Base-by-base conservation (phyloP, 1,140 invertebrate genomes). In the Leptinotarsa undecemlineata region DNA sequence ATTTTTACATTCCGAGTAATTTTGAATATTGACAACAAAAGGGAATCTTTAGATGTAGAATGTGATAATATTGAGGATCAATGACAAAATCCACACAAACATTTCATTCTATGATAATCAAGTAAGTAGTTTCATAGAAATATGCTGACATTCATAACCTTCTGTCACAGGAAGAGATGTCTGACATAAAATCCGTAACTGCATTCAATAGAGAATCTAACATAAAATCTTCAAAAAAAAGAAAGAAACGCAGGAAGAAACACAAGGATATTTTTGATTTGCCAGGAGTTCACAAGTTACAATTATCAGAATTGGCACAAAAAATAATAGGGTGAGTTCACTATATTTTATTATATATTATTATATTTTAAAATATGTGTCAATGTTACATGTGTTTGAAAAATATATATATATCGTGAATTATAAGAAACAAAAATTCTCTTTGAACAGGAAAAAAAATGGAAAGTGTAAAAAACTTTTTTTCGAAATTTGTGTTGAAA, bases 281-380 rank as follows among this genome's bases (percentile, higher is more conserved):
- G 13, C 79, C 79, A 5, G 83, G 82, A 4, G 83, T 83, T 14
- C 57, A 57, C 69, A 80, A 77, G 70, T 69, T 83, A 20, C 62
- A 78, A 1, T 57, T 89, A 20, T 85, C 85, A 2, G 80, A 84
- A 4, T 26, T 84, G 3, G 87, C 86, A 14, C 89, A 89, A 73
- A 87, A 87, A 72, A 83, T 86, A 1, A 63, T 89, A 5, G 86
- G 77, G 74, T 79, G 64, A 76, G 74, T 72, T 66, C 33, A 42
- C 33, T 42, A 42, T 20, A 11, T 33, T 33, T 33, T 33, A n/a
- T n/a, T n/a, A n/a, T n/a, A n/a, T n/a, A n/a, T n/a, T n/a, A n/a
- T n/a, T 33, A 33, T 33, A 11, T 8, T 8, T 42, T 8, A 42
- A 42, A 42, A 42, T 42, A 2, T 42, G 2, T 11, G 33, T 42